Base-by-base conservation (phyloP, 2,113 vertebrate genomes). In the Pagrus major region DNA sequence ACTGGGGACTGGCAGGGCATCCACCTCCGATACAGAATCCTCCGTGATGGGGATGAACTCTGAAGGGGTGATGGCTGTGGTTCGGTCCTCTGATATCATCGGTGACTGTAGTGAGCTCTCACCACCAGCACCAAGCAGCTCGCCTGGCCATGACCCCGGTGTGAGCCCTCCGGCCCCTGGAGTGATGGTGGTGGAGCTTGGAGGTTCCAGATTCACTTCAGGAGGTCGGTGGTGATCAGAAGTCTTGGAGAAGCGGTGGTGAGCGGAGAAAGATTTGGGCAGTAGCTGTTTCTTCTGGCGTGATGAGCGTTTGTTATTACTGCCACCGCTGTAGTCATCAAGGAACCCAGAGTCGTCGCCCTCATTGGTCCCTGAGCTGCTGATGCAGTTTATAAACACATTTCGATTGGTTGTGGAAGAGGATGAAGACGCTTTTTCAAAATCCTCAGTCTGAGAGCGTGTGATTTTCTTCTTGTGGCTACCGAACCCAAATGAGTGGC, bases 361-460 rank as follows among this genome's bases (percentile, higher is more conserved):
- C 63, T 99, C 97, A 8, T 96, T 98, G 71, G 94, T 95, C 44
- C 96, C 95, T 3, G 97, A 97, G 92, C 97, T 95, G 83, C 97
- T 96, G 81, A 99, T 96, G 84, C 98, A 99, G 83, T 99, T 99
- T 79, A 97, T 99, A 52, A 99, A 99, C 52, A 99, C 96, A 16
- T 95, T 98, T 64, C 97, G 97, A 88, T 97, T 98, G 86, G 91
- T 6, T 20, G 86, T 52, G 20, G 91, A 93, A 15, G 93, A 91
- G 25, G 93, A 94, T 2, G 90, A 90, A 3, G 92, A 78, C 0
- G 95, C 94, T 84, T 96, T 97, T 52, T 97, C 97, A 71, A 99
- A 98, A 86, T 99, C 96, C 0, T 99, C 97, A 0, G 98, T 99
- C 92, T 97, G 93, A 49, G 97, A 99, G 35, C 98, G 96, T 0